phyloP scores from a whole-genome alignment of 2,888 invertebrate genomes.

The Rotaria sp. region DNA sequence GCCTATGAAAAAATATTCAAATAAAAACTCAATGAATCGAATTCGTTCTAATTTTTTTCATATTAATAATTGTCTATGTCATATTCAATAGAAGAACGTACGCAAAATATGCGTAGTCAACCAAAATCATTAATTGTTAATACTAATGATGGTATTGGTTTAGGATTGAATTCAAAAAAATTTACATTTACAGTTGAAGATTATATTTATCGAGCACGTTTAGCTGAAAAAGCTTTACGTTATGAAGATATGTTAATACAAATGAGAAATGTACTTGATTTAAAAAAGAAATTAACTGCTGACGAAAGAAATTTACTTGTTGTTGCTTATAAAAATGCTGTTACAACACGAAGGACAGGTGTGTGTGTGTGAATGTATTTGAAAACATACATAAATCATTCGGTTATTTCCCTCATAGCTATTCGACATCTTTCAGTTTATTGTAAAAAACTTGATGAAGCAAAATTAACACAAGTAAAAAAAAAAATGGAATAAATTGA shows the following conservation, averaged over 20 bases:
- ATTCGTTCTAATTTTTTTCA: background rate
- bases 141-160: background rate
- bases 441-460: background rate
- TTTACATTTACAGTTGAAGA: background rate
- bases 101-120: background rate
- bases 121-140: background rate
- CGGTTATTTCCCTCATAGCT: background rate
- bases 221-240: background rate
- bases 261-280: background rate
- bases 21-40: background rate
- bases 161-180: background rate
- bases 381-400: no score
- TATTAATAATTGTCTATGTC: background rate
- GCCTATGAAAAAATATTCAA: background rate
- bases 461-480: background rate
- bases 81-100: background rate
- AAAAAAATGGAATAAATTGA: no score
- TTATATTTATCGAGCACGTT: background rate
- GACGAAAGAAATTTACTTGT: conserved; percentile 12
- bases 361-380: background rate
- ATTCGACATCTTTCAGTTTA: background rate
- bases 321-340: background rate
- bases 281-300: conserved; percentile 5
- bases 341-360: background rate
- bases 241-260: background rate